A percentile compares a stretch with the other conserved stretches of the same genome.
Evolutionary conservation across 2,888 invertebrate species (phyloP).

Genomic region (Xestia rhomboidea): DNA sequence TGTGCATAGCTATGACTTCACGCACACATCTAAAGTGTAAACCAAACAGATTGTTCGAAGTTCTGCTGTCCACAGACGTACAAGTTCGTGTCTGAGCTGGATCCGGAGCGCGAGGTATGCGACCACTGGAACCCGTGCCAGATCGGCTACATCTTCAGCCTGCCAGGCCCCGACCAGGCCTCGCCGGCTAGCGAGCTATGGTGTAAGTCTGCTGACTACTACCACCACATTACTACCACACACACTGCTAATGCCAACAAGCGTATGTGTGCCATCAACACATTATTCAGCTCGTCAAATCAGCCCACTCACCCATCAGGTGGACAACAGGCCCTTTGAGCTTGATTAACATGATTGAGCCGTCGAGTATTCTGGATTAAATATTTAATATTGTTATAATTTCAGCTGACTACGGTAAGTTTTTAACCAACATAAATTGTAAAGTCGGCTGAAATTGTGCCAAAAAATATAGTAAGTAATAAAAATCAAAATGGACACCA

Average conservation of each 20-base stretch:
- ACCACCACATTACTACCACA: neutral
- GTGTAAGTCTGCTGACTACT: constrained; percentile 74
- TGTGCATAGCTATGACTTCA: no score
- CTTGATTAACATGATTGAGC: neutral
- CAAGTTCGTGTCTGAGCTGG: constrained; percentile 85
- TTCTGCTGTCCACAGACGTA: constrained; percentile 77
- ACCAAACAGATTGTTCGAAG: no score
- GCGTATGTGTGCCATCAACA: neutral
- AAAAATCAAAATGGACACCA: no score
- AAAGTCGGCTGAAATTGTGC: neutral
- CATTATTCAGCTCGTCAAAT: neutral
- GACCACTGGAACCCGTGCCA: constrained; percentile 89
- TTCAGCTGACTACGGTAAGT: constrained; percentile 52
- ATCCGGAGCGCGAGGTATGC: constrained; percentile 86
- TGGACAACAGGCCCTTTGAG: neutral
- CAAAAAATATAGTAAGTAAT: no score
- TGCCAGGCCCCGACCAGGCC: constrained; percentile 83
- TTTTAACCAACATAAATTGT: neutral
- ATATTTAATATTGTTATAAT: neutral
- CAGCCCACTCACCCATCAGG: neutral
- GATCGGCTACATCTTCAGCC: constrained; percentile 86
- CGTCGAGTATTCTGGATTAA: neutral
- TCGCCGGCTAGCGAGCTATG: constrained; percentile 81
- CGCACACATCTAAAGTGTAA: no score
- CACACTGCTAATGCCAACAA: no score